Evolutionary conservation across 2,797 vertebrate genomes (phyloP), one percentile per base, ranked within the genome.

Genomic region (Bovichtus diacanthus): DNA sequence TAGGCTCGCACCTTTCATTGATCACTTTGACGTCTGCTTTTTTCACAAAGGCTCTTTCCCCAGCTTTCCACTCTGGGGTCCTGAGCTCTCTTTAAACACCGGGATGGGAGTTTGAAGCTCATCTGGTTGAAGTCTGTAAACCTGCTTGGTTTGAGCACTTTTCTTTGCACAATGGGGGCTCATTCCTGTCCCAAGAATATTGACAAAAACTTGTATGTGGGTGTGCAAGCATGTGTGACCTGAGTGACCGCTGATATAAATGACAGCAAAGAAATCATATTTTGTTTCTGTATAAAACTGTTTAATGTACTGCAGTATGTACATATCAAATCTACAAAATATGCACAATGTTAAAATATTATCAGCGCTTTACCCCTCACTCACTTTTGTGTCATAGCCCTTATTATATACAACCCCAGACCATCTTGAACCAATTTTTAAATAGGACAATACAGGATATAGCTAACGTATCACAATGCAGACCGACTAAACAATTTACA

Each of bases 291-390:
- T 92, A 92, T 87, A 94, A 94, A 95, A 94, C 51, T 36, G 82
- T 95, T 95, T 95, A 95, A 94, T 95, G 84, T 80, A 87, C 81
- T 90, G 74, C 80, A 90, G 62, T 94, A 94, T 94, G 91, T 93
- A 94, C 93, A 95, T 92, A 93, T 92, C 88, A 95, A 95, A 95
- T 94, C 93, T 96, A 95, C 91, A 96, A 95, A 95, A 95, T 94
- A 92, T 90, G 87, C 86, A 94, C 89, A 93, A 81, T 90, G 90
- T 91, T 93, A 94, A 94, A 95, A 95, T 94, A 93, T 85, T 88
- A 75, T 87, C 75, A 86, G 65, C 77, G 16, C 90, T 90, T 83
- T 75, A 66, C 72, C 76, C 58, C 79, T 80, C 81, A 76, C 73
- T 87, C 80, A 60, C 16, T 81, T 84, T 82, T 87, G 61, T 82